Base-by-base conservation (phyloP, 2,888 invertebrate species). In the Apocheima hispidaria region DNA sequence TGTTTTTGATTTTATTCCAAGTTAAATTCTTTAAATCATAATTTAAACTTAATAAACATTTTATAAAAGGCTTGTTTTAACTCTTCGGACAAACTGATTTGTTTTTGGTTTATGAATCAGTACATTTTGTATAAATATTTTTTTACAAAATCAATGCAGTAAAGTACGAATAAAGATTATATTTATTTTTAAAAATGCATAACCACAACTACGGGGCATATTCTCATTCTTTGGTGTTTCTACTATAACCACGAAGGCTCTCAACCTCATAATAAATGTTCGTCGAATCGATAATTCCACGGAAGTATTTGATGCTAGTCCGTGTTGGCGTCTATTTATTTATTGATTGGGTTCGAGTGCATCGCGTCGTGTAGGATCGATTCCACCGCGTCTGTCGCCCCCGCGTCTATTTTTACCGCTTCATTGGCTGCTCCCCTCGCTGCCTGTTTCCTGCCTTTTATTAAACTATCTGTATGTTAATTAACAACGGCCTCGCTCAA, bases 391-490 rank as follows among this genome's bases (percentile, higher is more conserved):
- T 79, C 83, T 78, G 82, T 86, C 86, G 84, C 86, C 88, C 90
- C 85, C 87, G 79, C 85, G 78, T 90, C 92, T 92, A 92, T 92
- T 92, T 92, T 92, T 92, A 92, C 91, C 90, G 92, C 92, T 90
- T 90, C 92, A 92, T 92, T 89, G 92, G 89, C 79, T 88, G 82
- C 90, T 90, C 92, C 92, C 91, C 92, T 91, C 88, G 79, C 81
- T 82, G 87, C 83, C 79, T 81, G 89, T 82, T 92, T 92, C 92
- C 92, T 92, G 92, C 89, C 90, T 89, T 90, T 88, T 91, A 92
- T 92, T 90, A 92, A 91, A 91, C 89, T 91, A 91, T 92, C 87
- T 89, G 87, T 90, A 92, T 92, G 92, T 90, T 91, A 92, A 92
- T 92, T 92, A 92, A 89, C 86, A 90, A 84, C 87, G 88, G 86